Percentiles rank a stretch among this genome's conserved stretches.
Evolutionary conservation across 2,113 vertebrate species (phyloP).

Genomic region (Tyrannus savana): DNA sequence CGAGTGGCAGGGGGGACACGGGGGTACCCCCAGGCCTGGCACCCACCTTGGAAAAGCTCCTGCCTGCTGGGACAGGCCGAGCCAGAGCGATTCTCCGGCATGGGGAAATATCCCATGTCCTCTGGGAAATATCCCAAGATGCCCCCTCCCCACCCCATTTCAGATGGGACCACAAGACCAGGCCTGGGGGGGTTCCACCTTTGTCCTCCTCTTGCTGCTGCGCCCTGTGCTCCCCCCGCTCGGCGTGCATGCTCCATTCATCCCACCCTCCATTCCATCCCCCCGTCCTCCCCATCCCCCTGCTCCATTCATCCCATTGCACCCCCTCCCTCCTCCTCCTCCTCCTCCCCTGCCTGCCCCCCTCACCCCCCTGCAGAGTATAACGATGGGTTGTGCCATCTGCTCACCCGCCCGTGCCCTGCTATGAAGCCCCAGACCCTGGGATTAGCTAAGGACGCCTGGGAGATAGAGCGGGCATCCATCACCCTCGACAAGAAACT

Average conservation of each 20-base stretch:
- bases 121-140: neutral
- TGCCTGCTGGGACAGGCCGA: neutral
- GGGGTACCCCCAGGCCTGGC: conserved; percentile 6
- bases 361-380: conserved; percentile 68
- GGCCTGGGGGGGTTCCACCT: neutral
- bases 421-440: conserved; percentile 88
- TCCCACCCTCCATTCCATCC: conserved; percentile 55
- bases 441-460: conserved; percentile 92
- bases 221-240: neutral
- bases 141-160: neutral
- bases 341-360: neutral
- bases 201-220: neutral
- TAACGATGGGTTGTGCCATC: conserved; percentile 92
- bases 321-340: neutral
- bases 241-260: conserved; percentile 62
- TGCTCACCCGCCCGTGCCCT: conserved; percentile 83
- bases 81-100: accelerated
- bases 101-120: neutral
- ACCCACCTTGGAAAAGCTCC: neutral
- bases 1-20: neutral
- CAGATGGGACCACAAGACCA: neutral
- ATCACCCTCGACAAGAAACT: conserved; percentile 83
- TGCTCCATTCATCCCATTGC: conserved; percentile 73
- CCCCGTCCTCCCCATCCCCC: neutral
- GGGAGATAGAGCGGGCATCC: conserved; percentile 88